Base-by-base conservation (phyloP, 2,888 invertebrate genomes). In the Candidula unifasciata region DNA sequence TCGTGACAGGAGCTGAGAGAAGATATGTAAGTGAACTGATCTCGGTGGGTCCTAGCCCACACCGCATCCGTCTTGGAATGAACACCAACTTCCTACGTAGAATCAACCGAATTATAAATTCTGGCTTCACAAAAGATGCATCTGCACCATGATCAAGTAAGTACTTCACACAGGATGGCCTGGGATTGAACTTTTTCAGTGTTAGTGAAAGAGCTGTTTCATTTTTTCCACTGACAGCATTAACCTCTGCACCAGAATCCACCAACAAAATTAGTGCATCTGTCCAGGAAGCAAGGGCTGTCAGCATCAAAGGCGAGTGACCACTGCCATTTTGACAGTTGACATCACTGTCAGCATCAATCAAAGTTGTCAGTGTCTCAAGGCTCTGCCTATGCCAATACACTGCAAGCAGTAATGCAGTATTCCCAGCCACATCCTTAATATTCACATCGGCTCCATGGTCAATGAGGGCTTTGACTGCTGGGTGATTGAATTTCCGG, bases 371-470 rank as follows among this genome's bases (percentile, higher is more conserved):
- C 33, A 69, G 16, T 18, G 35, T 33, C 18, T 33, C 18, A 18
- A 16, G 8, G 6, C 13, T 21, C 35, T 33, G 33, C 2, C 1
- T 0, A 16, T 16, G 18, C 5, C 8, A n/a, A 13, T 0, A 66
- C 5, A 60, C 21, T 5, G 60, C 18, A 60, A 24, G 60, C 6
- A 60, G 5, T 24, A 60, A 60, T 5, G 60, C 60, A 60, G 60
- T 68, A 30, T 68, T 68, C 30, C 68, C 68, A 8, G 3, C 24
- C 6, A 5, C 8, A 68, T 68, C 54, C n/a, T n/a, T 54, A 5
- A 30, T 77, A 27, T 77, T 54, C 30, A 77, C 30, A 44, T 54
- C 33, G 30, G 77, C 77, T 18, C 77, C 77, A 16, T 24, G n/a
- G 13, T 77, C 77, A 21, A 77, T 13, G 10, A 77, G 57, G 3